Base-by-base conservation (phyloP, 2,113 vertebrate species). In the Lanius collurio region DNA sequence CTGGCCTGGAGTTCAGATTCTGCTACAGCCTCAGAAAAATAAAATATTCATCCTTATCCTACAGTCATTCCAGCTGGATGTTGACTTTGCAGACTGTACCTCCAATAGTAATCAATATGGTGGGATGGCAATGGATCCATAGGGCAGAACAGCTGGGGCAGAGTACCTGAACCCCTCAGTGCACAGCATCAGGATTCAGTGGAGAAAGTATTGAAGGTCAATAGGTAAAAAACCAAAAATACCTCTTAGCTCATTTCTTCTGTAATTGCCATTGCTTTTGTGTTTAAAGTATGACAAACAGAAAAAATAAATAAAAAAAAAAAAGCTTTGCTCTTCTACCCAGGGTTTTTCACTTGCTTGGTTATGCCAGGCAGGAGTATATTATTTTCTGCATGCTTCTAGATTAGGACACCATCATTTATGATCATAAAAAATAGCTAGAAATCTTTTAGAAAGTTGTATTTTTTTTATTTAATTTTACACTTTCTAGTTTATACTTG, bases 381-480 rank as follows among this genome's bases (percentile, higher is more conserved):
- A 9, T 31, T 42, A 20, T 70, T 81, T 90, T 84, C 62, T 78
- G 59, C 20, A 59, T 84, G 41, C 6, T 63, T 78, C 47, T 71
- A 52, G n/a, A 75, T 67, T 55, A 74, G 16, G 35, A 57, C 5
- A 70, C 13, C 4, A 63, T 49, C 16, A 83, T 53, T 93, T 90
- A 67, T 33, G 8, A 68, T 33, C 19, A 59, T 33, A 83, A 67
- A 57, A 65, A 57, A 49, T 35, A 63, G 15, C 27, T 39, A 56
- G 35, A 70, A 86, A 71, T 84, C 35, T 65, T 68, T 21, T 8
- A 39, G 41, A 75, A 82, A 89, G 8, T 55, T 49, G 6, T 0
- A 28, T 35, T 90, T 90, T 75, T 71, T 49, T 76, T 53, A 20
- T 46, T 93, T 92, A 92, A 91, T 91, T 75, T 79, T 75, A 75